These are phyloP conservation scores for Micoletzkya japonica DNA, from an alignment of 2,888 invertebrate genomes.

Conservation along the genomic window DNA sequence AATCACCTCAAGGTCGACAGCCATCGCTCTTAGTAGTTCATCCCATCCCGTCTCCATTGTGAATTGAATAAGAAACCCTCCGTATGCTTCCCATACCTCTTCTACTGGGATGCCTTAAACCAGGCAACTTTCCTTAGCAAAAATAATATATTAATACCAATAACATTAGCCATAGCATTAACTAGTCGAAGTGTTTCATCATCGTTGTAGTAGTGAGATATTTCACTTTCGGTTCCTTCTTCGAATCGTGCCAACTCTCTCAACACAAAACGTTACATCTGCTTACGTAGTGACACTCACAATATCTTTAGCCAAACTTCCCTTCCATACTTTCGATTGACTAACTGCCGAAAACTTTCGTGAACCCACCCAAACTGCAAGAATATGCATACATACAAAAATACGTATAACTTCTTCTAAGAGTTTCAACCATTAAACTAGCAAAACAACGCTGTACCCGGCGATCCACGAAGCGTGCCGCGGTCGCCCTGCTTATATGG, in stretches of 20 bases:
- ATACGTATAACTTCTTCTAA: too few relatives aligned
- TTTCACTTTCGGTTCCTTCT: slow-evolving; percentile 57
- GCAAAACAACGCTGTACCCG: too few relatives aligned
- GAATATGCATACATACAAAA: too few relatives aligned
- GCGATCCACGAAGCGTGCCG: too few relatives aligned
- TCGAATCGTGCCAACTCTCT: slow-evolving; percentile 60
- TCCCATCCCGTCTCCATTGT: slow-evolving; percentile 64
- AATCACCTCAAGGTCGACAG: slow-evolving; percentile 56
- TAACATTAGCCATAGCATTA: slow-evolving; percentile 57
- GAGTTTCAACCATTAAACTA: too few relatives aligned
- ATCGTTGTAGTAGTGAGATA: slow-evolving; percentile 59
- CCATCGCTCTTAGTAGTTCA: slow-evolving; percentile 60
- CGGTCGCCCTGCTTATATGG: too few relatives aligned
- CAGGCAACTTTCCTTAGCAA: background rate
- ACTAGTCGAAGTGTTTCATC: slow-evolving; percentile 60
- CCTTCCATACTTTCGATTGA: slow-evolving; percentile 58
- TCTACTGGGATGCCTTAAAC: slow-evolving; percentile 55
- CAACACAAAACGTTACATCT: slow-evolving; percentile 24
- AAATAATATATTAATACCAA: slow-evolving; percentile 36
- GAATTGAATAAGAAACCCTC: slow-evolving; percentile 62
- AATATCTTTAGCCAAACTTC: slow-evolving; percentile 60
- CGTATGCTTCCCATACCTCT: slow-evolving; percentile 63
- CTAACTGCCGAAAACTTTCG: slow-evolving; percentile 59
- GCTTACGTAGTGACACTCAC: slow-evolving; percentile 36
- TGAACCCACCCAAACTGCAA: slow-evolving; percentile 63